These are phyloP conservation scores for Drosophila nikananu DNA, from an alignment of 1,140 invertebrate genomes.

Conservation along the genomic window DNA sequence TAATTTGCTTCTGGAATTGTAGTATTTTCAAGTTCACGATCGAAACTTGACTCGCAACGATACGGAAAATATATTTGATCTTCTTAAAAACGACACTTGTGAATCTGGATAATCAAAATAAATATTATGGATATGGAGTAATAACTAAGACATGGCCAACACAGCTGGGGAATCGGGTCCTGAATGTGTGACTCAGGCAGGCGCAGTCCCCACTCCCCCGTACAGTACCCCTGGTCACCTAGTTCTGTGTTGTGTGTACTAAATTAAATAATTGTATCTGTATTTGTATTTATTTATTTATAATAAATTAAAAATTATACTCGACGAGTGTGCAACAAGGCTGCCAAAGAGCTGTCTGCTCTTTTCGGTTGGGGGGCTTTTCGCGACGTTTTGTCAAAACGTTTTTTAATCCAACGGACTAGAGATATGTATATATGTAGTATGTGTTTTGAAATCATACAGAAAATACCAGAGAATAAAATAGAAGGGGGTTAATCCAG, in stretches of 20 bases:
- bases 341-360: conserved; percentile 26
- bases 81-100: background rate
- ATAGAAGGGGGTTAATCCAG: background rate
- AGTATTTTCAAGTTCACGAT: background rate
- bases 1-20: background rate
- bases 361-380: conserved; percentile 27
- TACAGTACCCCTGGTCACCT: conserved; percentile 21
- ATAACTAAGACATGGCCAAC: conserved; percentile 3
- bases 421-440: conserved; percentile 28
- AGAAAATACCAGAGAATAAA: conserved; percentile 12
- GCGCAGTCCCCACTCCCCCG: conserved; percentile 1
- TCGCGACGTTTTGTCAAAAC: conserved; percentile 73
- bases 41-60: background rate
- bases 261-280: conserved; percentile 60
- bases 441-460: conserved; percentile 33
- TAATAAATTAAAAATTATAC: conserved; percentile 77
- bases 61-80: background rate
- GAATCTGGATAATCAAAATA: background rate
- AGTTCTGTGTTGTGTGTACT: conserved; percentile 46
- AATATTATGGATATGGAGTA: conserved; percentile 1
- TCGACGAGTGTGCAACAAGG: conserved; percentile 25
- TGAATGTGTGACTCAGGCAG: background rate
- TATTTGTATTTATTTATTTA: conserved; percentile 80
- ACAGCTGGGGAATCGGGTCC: conserved; percentile 1
- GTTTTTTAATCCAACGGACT: conserved; percentile 64